phyloP scores from a whole-genome alignment of 23 tunicate genomes.

The Clavelina lepadiformis region DNA sequence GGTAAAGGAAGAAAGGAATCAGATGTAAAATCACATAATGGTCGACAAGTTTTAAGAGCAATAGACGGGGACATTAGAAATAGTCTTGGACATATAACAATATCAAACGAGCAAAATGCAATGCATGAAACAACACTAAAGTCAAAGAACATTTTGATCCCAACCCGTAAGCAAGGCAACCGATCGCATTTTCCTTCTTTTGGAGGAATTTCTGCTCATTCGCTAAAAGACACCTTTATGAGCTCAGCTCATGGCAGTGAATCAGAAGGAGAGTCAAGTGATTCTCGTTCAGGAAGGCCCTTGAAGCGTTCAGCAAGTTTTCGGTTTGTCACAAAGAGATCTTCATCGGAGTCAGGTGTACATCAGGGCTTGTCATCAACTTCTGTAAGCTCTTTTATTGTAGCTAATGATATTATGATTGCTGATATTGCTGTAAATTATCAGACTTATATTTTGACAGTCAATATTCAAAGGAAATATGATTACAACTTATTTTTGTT shows the following conservation, averaged over 20 bases:
- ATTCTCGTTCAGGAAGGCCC: constrained; percentile 1
- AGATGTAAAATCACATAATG: not conserved
- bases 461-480: too few species aligned
- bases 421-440: too few species aligned
- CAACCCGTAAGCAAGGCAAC: constrained; percentile 9
- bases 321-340: constrained; percentile 45
- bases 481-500: too few species aligned
- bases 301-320: constrained; percentile 45
- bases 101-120: constrained; percentile 11
- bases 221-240: constrained; percentile 14
- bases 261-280: constrained; percentile 34
- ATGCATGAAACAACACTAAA: not conserved
- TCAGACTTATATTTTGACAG: too few species aligned
- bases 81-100: constrained; percentile 46
- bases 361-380: constrained; percentile 13
- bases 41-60: constrained; percentile 30
- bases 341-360: constrained; percentile 61
- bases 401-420: too few species aligned
- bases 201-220: constrained; percentile 8
- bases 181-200: constrained; percentile 45
- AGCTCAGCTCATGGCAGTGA: constrained; percentile 9
- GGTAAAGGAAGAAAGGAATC: not conserved
- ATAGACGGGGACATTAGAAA: constrained; percentile 45
- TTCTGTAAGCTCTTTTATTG: too few species aligned
- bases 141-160: constrained; percentile 20